Base-by-base conservation (phyloP, 1,140 invertebrate species). In the Zaprionus nigranus region DNA sequence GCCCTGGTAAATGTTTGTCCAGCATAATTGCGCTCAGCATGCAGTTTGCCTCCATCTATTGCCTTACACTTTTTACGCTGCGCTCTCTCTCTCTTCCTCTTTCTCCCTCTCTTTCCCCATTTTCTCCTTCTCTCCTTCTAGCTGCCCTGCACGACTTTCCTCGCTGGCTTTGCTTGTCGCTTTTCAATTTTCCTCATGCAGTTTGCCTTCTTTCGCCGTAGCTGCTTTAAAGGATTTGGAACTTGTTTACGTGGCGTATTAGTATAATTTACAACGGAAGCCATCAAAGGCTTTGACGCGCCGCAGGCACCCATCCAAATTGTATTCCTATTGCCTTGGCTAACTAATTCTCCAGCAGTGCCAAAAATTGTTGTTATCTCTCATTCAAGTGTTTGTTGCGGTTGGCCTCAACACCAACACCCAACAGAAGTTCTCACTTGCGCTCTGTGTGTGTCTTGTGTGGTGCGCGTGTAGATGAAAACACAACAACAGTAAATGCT, bases 11-110 rank as follows among this genome's bases (percentile, higher is more conserved):
- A 90, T 90, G 85, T 90, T 90, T 90, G 85, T 90, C 85, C 85
- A 90, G 86, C 85, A 90, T 90, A 90, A 90, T 90, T 90, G 85
- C 85, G 85, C 85, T 71, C 85, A 90, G 85, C 86, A 82, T 90
- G 85, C 85, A 90, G 79, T 91, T 88, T 85, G 61, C 17, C 64
- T 78, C 71, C 69, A 43, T 12, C 58, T 60, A 59, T 43, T 22
- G 43, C 46, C 54, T 51, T 63, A 24, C 51, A 34, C 17, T 56
- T 62, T 40, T 75, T 24, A 36, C 24, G 57, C 49, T 66, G 63
- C 59, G 64, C 57, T 51, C 59, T 65, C 65, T 38, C 63, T 64
- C 56, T 64, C 46, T 57, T 38, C 63, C 67, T n/a, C n/a, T n/a
- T n/a, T n/a, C n/a, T 38, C 63, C 67, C 56, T 64, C 46, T 57